These are phyloP conservation scores for Drosophila funebris DNA, from an alignment of 1,140 invertebrate species.

Conservation along the genomic window DNA sequence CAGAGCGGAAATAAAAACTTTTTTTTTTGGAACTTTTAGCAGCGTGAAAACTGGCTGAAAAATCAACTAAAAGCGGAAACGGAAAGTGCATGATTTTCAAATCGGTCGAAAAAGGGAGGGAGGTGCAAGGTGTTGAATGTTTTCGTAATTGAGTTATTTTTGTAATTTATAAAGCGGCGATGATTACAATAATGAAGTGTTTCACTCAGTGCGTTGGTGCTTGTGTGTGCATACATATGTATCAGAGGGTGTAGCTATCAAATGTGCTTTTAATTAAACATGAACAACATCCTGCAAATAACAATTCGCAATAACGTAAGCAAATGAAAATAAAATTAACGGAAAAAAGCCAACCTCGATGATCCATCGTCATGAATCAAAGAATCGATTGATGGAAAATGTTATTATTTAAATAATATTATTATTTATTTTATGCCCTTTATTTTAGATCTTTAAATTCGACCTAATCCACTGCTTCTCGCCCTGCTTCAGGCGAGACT, in stretches of 20 bases:
- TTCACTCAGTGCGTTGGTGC: background rate
- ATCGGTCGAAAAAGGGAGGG: slow-evolving; percentile 27
- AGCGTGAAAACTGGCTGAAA: slow-evolving; percentile 27
- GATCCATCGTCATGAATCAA: background rate
- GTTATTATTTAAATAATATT: too few species aligned
- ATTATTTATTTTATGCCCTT: too few species aligned
- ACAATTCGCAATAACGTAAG: slow-evolving; percentile 67
- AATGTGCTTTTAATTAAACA: slow-evolving; percentile 66
- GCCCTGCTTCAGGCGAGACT: too few species aligned
- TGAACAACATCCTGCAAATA: slow-evolving; percentile 51
- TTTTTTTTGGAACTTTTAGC: slow-evolving; percentile 19
- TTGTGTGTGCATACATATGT: background rate
- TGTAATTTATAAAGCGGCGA: slow-evolving; percentile 56
- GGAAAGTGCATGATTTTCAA: slow-evolving; percentile 76
- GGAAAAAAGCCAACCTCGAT: background rate
- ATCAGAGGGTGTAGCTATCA: slow-evolving; percentile 6
- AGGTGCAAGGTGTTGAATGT: slow-evolving; percentile 3
- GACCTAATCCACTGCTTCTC: too few species aligned
- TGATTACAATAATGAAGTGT: slow-evolving; percentile 67
- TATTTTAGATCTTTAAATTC: too few species aligned
- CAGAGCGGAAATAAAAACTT: slow-evolving; percentile 71
- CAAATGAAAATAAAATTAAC: slow-evolving; percentile 75
- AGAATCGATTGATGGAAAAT: background rate
- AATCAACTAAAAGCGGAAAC: slow-evolving; percentile 67
- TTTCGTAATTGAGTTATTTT: slow-evolving; percentile 72